Base-by-base conservation (phyloP, 2,113 vertebrate species). In the Cyrtonyx montezumae region DNA sequence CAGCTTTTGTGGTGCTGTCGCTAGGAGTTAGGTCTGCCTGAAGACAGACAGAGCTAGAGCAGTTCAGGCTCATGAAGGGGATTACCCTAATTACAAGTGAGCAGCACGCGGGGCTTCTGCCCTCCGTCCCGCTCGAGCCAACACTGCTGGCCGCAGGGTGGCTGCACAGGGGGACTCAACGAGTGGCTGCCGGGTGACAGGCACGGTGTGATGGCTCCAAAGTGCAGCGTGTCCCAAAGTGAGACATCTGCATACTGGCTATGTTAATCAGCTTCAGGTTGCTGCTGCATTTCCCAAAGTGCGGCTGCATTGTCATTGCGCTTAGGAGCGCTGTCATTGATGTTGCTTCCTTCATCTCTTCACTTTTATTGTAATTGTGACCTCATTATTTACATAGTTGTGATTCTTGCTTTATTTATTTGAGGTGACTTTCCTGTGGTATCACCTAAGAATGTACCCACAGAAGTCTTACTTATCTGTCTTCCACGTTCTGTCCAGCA, bases 1-100 rank as follows among this genome's bases (percentile, higher is more conserved):
- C 25, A 36, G 89, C 84, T 93, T 95, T 94, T 89, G 71, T 37
- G 49, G 58, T 69, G 46, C 9, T 91, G 84, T 97, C 59, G n/a
- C 21, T 3, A 65, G 59, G 90, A 92, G 94, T 95, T 93, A 88
- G 80, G 66, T 93, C 91, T 97, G 86, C 95, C 90, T 96, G 95
- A 97, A 97, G 95, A 78, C 88, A 94, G 92, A 12, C 88, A 82
- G 88, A 79, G 92, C 94, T 87, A 87, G 32, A 95, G 94, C 87
- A 87, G 88, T 94, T 95, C 95, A 96, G 67, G 71, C 88, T 95
- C 93, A 84, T 91, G 88, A 94, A 89, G 91, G 94, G 95, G 96
- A 97, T 97, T 96, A 96, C 92, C 79, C 4, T 97, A 96, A 97
- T 98, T 97, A 94, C 77, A 91, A 86, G 86, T 70, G 96, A 98